These are phyloP conservation scores for Microcebus murinus DNA, from an alignment of 2,113 vertebrate genomes.

Conservation along the genomic window DNA sequence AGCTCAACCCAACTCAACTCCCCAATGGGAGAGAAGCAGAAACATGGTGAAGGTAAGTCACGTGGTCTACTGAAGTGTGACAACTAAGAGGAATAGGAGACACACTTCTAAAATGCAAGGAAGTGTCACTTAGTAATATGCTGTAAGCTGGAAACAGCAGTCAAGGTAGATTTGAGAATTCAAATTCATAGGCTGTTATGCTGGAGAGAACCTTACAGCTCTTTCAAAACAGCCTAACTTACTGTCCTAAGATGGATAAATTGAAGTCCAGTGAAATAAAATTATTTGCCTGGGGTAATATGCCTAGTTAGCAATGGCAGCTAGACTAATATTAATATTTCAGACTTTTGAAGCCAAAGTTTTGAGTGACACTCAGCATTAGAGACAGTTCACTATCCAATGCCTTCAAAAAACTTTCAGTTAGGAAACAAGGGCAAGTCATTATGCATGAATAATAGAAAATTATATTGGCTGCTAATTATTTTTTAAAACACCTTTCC, in stretches of 20 bases:
- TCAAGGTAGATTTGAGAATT: not conserved
- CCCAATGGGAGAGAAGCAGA: not conserved
- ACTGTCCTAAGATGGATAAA: not conserved
- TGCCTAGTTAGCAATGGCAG: not conserved
- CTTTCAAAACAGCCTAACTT: not conserved
- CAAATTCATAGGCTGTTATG: not conserved
- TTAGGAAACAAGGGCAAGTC: not conserved
- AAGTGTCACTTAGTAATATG: not conserved
- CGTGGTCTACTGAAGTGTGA: not conserved
- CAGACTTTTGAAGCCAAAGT: conserved; percentile 21
- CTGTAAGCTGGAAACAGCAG: not conserved
- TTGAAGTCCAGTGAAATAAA: not conserved
- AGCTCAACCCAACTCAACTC: not conserved
- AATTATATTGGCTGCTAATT: not conserved
- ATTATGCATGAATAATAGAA: not conserved
- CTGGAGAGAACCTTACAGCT: not conserved
- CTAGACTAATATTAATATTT: not conserved
- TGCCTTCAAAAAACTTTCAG: not conserved
- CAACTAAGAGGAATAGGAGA: not conserved
- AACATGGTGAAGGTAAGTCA: not conserved
- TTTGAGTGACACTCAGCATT: not conserved
- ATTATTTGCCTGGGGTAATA: not conserved
- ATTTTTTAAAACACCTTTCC: not conserved
- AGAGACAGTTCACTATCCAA: not conserved
- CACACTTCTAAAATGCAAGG: not conserved